Conservation (phyloP, 2,113 vertebrate genomes). For the Sminthopsis crassicaudata region DNA sequence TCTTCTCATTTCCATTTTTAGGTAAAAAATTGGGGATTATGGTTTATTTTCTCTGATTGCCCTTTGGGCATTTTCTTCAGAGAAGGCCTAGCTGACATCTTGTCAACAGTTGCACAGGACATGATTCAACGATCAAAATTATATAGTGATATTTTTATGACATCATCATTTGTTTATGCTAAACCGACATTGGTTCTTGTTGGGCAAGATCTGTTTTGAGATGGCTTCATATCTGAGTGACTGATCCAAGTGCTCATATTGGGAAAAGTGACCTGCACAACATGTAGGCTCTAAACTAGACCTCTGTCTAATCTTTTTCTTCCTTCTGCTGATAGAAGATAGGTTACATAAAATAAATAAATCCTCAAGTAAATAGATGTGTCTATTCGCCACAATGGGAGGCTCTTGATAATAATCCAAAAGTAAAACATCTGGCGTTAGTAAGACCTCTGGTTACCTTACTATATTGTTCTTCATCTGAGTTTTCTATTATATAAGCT, state of each 20-base stretch:
- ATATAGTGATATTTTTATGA: constrained; percentile 39
- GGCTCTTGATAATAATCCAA: constrained; percentile 53
- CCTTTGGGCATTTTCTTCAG: not conserved
- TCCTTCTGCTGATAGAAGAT: not conserved
- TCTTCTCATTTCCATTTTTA: not conserved
- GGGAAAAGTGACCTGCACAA: not conserved
- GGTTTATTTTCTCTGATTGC: not conserved
- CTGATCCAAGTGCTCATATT: not conserved
- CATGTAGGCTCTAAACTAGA: not conserved
- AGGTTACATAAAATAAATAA: not conserved
- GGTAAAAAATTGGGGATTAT: not conserved
- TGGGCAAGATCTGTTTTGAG: constrained; percentile 22
- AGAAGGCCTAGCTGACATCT: not conserved
- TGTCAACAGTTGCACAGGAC: not conserved
- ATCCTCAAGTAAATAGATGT: constrained; percentile 28
- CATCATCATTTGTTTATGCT: not conserved
- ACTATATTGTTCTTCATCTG: constrained; percentile 39
- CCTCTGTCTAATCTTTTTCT: constrained; percentile 40
- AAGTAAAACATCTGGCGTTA: constrained; percentile 14
- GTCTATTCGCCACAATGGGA: constrained; percentile 31
- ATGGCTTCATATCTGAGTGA: not conserved
- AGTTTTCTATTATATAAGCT: constrained; percentile 37
- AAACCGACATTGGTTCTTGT: not conserved
- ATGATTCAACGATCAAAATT: constrained; percentile 11
- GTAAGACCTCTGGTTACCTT: constrained; percentile 36